phyloP scores from a whole-genome alignment of 2,113 vertebrate species.

The Alethe castanea region DNA sequence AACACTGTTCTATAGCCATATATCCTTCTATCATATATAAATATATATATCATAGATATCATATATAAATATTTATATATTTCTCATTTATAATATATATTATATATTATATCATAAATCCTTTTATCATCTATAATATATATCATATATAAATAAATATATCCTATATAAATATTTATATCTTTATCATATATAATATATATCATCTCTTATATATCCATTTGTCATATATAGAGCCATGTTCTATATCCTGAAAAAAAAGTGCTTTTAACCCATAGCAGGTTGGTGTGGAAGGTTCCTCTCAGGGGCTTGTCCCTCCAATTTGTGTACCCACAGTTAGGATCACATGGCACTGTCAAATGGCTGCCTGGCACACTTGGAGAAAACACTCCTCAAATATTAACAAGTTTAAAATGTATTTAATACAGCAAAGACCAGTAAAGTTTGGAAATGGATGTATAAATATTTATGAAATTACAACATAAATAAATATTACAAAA shows the following conservation, averaged over 20 bases:
- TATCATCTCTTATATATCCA: too few relatives aligned
- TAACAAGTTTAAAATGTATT: neutral
- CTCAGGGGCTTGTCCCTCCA: neutral
- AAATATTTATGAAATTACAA: conserved; percentile 63
- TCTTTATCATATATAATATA: too few relatives aligned
- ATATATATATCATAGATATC: too few relatives aligned
- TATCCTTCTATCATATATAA: too few relatives aligned
- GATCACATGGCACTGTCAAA: neutral
- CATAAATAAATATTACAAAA: conserved; percentile 60
- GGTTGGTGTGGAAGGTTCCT: neutral
- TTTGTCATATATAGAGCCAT: too few relatives aligned
- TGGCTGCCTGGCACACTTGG: neutral
- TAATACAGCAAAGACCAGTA: conserved; percentile 19
- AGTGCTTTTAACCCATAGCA: fast-evolving
- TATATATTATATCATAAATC: too few relatives aligned
- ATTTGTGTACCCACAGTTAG: too few relatives aligned
- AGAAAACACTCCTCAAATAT: neutral
- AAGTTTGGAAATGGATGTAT: conserved; percentile 10
- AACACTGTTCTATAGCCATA: neutral
- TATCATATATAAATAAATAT: too few relatives aligned
- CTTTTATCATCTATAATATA: too few relatives aligned
- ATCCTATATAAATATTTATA: too few relatives aligned
- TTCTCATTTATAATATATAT: too few relatives aligned
- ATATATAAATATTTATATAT: too few relatives aligned
- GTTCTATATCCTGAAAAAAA: neutral